Evolutionary conservation across 2,113 vertebrate genomes (phyloP).

Genomic region (Hyperopisus bebe): DNA sequence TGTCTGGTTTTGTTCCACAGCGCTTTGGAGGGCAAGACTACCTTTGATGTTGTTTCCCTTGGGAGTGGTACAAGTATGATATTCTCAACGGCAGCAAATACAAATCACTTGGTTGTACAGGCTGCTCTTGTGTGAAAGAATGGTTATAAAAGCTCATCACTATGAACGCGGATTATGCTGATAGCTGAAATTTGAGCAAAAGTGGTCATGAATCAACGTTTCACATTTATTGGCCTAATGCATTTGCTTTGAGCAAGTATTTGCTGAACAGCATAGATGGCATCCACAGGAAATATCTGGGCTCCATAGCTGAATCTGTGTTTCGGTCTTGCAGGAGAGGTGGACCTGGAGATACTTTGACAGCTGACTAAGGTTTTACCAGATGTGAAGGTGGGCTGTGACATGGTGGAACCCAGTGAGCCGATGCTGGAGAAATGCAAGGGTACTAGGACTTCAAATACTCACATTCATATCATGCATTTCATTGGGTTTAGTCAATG

Average conservation of each 20-base stretch:
- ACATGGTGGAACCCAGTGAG: slow-evolving; percentile 54
- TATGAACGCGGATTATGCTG: not conserved
- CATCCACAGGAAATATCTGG: not conserved
- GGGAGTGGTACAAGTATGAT: slow-evolving; percentile 72
- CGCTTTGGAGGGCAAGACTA: slow-evolving; percentile 58
- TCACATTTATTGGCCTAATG: not conserved
- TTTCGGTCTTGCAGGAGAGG: slow-evolving; percentile 54
- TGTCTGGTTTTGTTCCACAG: slow-evolving; percentile 54
- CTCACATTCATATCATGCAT: not conserved
- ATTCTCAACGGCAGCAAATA: not conserved
- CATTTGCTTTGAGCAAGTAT: not conserved
- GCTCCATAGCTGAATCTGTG: not conserved
- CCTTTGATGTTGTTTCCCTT: slow-evolving; percentile 68
- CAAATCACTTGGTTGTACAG: not conserved
- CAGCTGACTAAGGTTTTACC: slow-evolving; percentile 22
- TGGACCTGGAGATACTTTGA: slow-evolving; percentile 71
- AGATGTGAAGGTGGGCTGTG: not conserved
- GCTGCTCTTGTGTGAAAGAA: not conserved
- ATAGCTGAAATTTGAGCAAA: not conserved
- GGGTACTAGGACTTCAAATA: slow-evolving; percentile 45
- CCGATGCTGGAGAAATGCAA: slow-evolving; percentile 62
- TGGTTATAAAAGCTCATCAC: not conserved
- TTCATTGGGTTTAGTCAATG: not conserved
- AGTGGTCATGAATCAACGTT: not conserved
- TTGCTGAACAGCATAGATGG: not conserved